Evolutionary conservation across 2,888 invertebrate genomes (phyloP), one percentile per base, ranked within the genome.

Genomic region (Brenthis daphne): DNA sequence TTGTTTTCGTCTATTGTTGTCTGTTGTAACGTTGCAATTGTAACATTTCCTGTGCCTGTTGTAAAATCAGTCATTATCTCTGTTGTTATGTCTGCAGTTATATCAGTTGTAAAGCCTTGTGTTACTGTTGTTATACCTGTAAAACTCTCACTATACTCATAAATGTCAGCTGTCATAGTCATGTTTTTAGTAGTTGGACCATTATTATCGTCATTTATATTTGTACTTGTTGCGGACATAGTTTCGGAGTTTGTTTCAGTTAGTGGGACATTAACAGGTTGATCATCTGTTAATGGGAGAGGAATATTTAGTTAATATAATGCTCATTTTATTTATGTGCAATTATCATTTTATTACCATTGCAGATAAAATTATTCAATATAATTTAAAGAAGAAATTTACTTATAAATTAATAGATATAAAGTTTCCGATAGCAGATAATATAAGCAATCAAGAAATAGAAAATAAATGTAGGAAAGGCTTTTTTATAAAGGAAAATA

Each of bases 231-330:
- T 43, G 68, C 70, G 65, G 81, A 79, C 75, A 80, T 78, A 75
- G 77, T 80, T 79, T 87, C 83, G 80, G 80, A 81, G 85, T 84
- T 77, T 81, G 83, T 87, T 86, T 90, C 91, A 77, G 90, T 91
- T 92, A 92, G 89, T 92, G 86, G 86, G 86, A 87, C 76, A 89
- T 85, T 82, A 88, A 87, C 89, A 88, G 87, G 85, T 84, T 85
- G 84, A 80, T 86, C 90, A 92, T 92, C 92, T 92, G 92, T 92
- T 92, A 91, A 92, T 90, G 77, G 87, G 89, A 90, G 90, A 81
- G 81, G 77, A 87, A 89, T 82, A 83, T 71, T 56, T 68, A 53
- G 67, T 72, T 71, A 73, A 73, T 60, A 48, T 50, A 11, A 14
- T 48, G 48, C 24, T 29, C 29, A 12, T 6, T 60, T 11, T 14